A percentile compares a stretch with the other conserved stretches of the same genome.
Conservation (phyloP, 1,140 invertebrate species). For the Heliothis virescens region DNA sequence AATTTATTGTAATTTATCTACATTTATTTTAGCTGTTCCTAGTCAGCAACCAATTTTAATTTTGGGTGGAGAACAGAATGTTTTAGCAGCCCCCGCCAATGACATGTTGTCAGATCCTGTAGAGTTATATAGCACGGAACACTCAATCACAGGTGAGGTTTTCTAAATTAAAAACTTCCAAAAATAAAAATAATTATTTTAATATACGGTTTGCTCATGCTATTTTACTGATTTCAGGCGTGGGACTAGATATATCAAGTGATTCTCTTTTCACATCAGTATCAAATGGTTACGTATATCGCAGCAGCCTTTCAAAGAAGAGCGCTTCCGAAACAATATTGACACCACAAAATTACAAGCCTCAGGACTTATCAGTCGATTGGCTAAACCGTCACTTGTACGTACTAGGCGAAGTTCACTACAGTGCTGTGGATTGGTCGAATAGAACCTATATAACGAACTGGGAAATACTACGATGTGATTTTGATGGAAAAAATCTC, state of each 20-base stretch:
- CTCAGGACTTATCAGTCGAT: slow-evolving; percentile 92
- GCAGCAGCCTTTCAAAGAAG: slow-evolving; percentile 76
- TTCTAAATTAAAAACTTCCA: neutral
- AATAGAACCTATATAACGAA: slow-evolving; percentile 68
- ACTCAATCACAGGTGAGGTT: slow-evolving; percentile 73
- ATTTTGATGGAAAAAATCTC: slow-evolving; percentile 89
- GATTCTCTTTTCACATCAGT: slow-evolving; percentile 92
- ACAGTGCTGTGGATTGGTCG: slow-evolving; percentile 75
- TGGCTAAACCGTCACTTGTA: slow-evolving; percentile 95
- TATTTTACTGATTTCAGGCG: slow-evolving; percentile 85
- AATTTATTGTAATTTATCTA: too few species aligned
- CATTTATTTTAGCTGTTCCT: slow-evolving; percentile 71
- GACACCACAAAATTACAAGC: slow-evolving; percentile 87
- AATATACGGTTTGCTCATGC: neutral
- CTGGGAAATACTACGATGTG: slow-evolving; percentile 92
- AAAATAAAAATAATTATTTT: neutral
- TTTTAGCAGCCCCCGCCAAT: slow-evolving; percentile 90
- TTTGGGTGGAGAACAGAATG: slow-evolving; percentile 89
- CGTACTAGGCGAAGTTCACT: slow-evolving; percentile 89
- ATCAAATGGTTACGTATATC: slow-evolving; percentile 88
- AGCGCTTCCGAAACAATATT: slow-evolving; percentile 85
- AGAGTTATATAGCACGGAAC: slow-evolving; percentile 80
- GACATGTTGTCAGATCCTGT: slow-evolving; percentile 88
- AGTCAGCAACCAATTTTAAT: slow-evolving; percentile 90
- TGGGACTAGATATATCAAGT: slow-evolving; percentile 91